Percentiles rank a stretch among this genome's conserved stretches.
Evolutionary conservation across 2,797 vertebrate species (phyloP).

Genomic region (Saxicola maurus): DNA sequence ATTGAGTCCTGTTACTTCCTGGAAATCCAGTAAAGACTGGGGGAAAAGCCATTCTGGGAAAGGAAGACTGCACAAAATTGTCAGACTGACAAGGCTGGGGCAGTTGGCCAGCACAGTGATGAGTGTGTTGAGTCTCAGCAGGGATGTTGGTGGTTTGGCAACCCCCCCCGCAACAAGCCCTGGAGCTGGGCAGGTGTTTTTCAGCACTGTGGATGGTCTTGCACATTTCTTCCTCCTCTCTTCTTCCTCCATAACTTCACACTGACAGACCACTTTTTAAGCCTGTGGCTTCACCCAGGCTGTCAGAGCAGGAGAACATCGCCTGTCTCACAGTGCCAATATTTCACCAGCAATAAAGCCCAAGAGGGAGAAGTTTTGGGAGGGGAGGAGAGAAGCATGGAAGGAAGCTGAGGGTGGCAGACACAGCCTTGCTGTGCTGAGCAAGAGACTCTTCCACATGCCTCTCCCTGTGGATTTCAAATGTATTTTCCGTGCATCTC

Average conservation of each 20-base stretch:
- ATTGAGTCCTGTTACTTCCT: fast-evolving
- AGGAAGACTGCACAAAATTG: not conserved
- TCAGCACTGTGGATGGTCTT: not conserved
- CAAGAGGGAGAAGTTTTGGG: not conserved
- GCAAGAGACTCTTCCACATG: fast-evolving
- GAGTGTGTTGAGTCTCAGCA: not conserved
- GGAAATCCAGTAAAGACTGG: not conserved
- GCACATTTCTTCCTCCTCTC: not conserved
- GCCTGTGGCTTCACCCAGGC: fast-evolving
- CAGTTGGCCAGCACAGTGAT: not conserved
- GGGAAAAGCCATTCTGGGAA: not conserved
- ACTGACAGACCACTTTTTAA: not conserved
- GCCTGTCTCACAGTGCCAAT: fast-evolving
- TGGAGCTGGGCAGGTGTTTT: not conserved
- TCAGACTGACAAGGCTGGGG: fast-evolving
- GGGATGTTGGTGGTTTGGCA: not conserved
- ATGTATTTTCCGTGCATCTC: not conserved
- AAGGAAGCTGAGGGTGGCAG: not conserved
- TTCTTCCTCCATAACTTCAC: not conserved
- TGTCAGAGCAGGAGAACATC: not conserved
- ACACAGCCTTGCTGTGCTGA: not conserved
- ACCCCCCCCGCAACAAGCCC: fast-evolving
- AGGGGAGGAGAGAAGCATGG: not conserved
- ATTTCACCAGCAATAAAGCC: not conserved
- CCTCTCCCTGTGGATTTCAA: not conserved